Base-by-base conservation (phyloP, 2,888 invertebrate genomes). In the Frankliniella fusca region DNA sequence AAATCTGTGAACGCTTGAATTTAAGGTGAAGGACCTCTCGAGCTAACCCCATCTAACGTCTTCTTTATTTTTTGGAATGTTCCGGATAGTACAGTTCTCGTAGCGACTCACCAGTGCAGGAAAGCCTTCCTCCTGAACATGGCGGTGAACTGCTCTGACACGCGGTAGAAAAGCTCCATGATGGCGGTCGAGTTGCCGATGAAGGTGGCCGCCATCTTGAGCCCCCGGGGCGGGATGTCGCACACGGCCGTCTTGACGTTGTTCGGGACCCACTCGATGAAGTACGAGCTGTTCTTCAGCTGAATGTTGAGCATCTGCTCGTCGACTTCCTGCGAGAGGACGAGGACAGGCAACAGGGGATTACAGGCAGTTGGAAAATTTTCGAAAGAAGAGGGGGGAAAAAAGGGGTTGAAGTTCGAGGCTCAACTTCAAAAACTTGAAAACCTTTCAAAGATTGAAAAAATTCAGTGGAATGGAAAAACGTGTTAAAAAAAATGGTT, bases 121-220 rank as follows among this genome's bases (percentile, higher is more conserved):
- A 81, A 81, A 3, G 70, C 81, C 82, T 86, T 86, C 80, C 86
- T 81, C 87, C 97, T 93, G 84, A 86, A 87, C 92, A 92, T 92
- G 85, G 91, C 91, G 83, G 87, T 89, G 86, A 90, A 90, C 86
- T 90, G 90, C 85, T 90, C 90, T 3, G 89, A 88, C 84, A 90
- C 89, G 70, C 90, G 87, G 86, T 90, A 90, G 87, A 90, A 90
- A 76, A 90, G 86, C 85, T 90, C 90, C 85, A 90, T 90, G 85
- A 90, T 90, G 84, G 90, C 89, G 23, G 90, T 90, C 81, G 88
- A 88, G 85, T 88, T 90, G 80, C 90, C 91, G 84, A 91, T 89
- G 87, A 92, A 91, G n/a, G 91, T 91, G 82, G 90, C 90, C 38
- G 90, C 88, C 91, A 91, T 91, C 86, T 90, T 90, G 82, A 91